Conservation (phyloP, 2,797 vertebrate genomes). For the Acanthopagrus latus region DNA sequence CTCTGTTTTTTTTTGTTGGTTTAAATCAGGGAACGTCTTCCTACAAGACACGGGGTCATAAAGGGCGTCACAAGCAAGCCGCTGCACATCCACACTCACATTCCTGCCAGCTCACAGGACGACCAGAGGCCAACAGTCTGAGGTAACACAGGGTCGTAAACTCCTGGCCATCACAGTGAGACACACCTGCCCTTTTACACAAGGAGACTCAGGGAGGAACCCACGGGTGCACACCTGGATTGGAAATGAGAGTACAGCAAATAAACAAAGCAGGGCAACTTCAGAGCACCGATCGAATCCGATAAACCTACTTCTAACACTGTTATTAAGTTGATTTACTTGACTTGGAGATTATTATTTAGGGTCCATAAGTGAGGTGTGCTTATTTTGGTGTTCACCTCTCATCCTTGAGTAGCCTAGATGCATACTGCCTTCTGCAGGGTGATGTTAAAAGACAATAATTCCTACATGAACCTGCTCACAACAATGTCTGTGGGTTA, state of each 20-base stretch:
- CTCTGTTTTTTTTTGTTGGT: neutral
- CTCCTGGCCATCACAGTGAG: conserved; percentile 58
- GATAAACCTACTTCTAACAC: neutral
- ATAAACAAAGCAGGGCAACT: conserved; percentile 1
- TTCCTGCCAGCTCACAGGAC: conserved; percentile 69
- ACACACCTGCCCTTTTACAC: conserved; percentile 62
- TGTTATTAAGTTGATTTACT: neutral
- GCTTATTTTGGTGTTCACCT: neutral
- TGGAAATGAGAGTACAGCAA: conserved; percentile 23
- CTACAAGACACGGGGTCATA: conserved; percentile 56
- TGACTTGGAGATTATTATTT: neutral
- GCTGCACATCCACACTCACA: conserved; percentile 71
- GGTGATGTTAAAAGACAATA: no score
- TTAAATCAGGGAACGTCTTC: conserved; percentile 16
- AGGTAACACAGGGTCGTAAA: conserved; percentile 71
- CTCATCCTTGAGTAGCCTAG: no score
- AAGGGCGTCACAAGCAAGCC: conserved; percentile 64
- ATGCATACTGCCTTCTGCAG: no score
- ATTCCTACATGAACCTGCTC: no score
- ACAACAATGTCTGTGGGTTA: no score
- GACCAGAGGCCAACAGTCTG: conserved; percentile 69
- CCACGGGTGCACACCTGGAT: conserved; percentile 58
- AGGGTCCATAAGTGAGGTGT: neutral
- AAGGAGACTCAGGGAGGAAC: conserved; percentile 16
- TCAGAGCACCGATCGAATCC: neutral